Base-by-base conservation (phyloP, 2,113 vertebrate species). In the Zingel zingel region DNA sequence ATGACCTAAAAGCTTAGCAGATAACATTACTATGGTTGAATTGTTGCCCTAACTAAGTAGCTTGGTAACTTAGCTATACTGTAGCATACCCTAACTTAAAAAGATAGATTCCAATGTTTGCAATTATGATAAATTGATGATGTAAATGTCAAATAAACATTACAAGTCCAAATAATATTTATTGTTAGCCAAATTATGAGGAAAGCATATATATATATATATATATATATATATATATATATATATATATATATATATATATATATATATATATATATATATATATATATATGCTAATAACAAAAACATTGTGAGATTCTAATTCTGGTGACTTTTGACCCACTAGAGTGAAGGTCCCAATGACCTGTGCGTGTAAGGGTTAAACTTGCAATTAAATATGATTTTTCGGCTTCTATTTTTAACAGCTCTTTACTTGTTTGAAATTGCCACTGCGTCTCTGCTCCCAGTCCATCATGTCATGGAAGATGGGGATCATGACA, bases 391-490 rank as follows among this genome's bases (percentile, higher is more conserved):
- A 54, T 50, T 43, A 43, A 48, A 66, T 54, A 3, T 11, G 0
- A 25, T 25, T 54, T 43, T 51, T 21, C 14, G 14, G 30, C 0
- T 36, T 47, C 8, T 11, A 25, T 59, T 65, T 72, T 15, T 53
- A 30, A 23, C 39, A 15, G 45, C 21, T 45, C 13, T 10, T 14
- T 45, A 99, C 98, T 97, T 99, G 98, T 84, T 99, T 99, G 80
- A 99, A 99, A 93, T 97, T 99, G 68, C 98, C 98, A 18, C 97
- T 99, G 77, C 97, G 95, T 33, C 98, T 96, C 94, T 99, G 98
- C 86, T 99, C 98, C 98, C 98, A 99, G 85, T 99, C 97, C 98
- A 99, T 99, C 98, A 99, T 99, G 91, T 99, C 98, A 18, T 99
- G 98, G 90, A 99, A 99, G 92, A 99, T 99, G 47, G 98, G 98